These are phyloP conservation scores for Xiphias gladius DNA, from an alignment of 2,113 vertebrate genomes.

Conservation along the genomic window DNA sequence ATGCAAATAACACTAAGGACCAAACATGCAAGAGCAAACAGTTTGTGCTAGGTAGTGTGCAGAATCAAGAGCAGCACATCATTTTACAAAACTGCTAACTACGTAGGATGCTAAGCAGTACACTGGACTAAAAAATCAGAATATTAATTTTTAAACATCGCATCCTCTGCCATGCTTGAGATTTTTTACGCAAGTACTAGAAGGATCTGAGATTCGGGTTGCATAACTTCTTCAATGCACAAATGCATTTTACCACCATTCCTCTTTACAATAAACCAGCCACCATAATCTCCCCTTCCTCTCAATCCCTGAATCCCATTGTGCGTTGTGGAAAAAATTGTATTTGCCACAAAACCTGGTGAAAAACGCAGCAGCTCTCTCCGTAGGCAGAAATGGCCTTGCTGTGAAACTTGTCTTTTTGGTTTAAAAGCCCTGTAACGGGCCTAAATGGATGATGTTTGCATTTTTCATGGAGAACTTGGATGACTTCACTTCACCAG, in stretches of 20 bases:
- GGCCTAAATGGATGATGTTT: constrained; percentile 26
- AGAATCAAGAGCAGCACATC: constrained; percentile 2
- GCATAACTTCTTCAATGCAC: background rate
- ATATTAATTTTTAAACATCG: background rate
- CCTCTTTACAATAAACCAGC: background rate
- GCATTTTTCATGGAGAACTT: constrained; percentile 34
- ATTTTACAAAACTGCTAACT: background rate
- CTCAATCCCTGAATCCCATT: background rate
- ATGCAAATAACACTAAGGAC: constrained; percentile 15
- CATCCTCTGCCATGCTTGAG: background rate
- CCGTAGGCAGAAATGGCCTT: background rate
- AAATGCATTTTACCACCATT: no score
- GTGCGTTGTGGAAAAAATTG: background rate
- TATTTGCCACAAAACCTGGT: background rate
- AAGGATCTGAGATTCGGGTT: background rate
- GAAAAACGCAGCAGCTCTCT: background rate
- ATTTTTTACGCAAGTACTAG: background rate
- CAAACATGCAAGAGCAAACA: background rate
- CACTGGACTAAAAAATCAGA: background rate
- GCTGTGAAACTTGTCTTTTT: constrained; percentile 13
- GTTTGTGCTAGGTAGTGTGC: background rate
- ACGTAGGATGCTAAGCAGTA: background rate
- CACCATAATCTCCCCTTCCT: background rate
- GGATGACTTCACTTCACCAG: constrained; percentile 32
- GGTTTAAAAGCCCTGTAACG: constrained; percentile 20